These are phyloP conservation scores for Tichodroma muraria DNA, from an alignment of 2,113 vertebrate species.

Conservation along the genomic window DNA sequence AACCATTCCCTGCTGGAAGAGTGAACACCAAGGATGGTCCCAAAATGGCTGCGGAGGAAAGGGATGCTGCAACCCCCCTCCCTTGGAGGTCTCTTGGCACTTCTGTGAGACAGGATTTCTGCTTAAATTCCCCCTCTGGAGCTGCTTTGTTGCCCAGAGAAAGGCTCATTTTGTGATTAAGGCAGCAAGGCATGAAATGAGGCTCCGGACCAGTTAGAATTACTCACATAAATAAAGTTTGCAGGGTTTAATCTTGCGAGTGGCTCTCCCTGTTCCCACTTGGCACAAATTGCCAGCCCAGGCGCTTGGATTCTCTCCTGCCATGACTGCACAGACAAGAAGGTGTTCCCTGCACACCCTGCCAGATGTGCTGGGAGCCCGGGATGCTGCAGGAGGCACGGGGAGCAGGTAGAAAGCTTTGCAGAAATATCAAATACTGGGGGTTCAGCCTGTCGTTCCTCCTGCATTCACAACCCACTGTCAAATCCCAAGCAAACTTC, in stretches of 20 bases:
- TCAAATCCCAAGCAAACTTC: neutral
- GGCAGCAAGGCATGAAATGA: slow-evolving; percentile 8
- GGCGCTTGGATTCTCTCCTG: neutral
- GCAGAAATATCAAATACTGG: neutral
- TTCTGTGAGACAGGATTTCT: neutral
- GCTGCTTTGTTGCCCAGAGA: neutral
- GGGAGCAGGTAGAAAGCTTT: neutral
- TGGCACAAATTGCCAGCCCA: neutral
- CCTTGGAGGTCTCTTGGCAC: neutral
- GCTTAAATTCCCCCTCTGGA: neutral
- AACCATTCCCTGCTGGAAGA: neutral
- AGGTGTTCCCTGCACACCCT: neutral
- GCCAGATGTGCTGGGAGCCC: neutral
- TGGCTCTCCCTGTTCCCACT: neutral
- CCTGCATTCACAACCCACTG: neutral
- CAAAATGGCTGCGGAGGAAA: neutral
- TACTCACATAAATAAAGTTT: neutral
- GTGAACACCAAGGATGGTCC: neutral
- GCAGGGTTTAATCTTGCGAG: neutral
- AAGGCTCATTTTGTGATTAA: neutral
- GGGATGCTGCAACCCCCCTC: neutral
- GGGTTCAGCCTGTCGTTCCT: neutral
- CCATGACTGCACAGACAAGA: neutral
- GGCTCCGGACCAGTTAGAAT: neutral
- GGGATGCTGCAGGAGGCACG: neutral